Percentiles rank a stretch among this genome's conserved stretches.
phyloP scores from a whole-genome alignment of 2,797 vertebrate genomes.

The Astyanax mexicanus region DNA sequence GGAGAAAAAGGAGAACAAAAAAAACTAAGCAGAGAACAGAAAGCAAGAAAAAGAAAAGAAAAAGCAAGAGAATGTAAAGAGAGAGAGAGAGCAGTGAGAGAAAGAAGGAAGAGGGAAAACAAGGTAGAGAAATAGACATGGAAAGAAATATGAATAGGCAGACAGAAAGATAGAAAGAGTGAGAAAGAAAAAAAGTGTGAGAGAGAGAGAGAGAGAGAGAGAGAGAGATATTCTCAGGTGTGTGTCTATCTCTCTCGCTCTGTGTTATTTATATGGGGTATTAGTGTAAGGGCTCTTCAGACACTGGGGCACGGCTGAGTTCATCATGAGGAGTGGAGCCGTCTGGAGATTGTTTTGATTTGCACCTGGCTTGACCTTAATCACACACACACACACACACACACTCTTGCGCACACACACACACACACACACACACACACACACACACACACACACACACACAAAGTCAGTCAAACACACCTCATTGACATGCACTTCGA shows the following conservation, averaged over 20 bases:
- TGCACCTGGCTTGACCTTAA: slow-evolving; percentile 29
- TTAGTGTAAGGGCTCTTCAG: slow-evolving; percentile 46
- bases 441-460: slow-evolving; percentile 19
- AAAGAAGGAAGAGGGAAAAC: too few species aligned
- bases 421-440: slow-evolving; percentile 33
- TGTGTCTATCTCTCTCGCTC: background rate
- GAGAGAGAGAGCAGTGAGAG: too few species aligned
- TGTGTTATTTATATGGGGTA: slow-evolving; percentile 39
- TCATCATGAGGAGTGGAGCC: slow-evolving; percentile 48
- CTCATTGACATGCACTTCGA: slow-evolving; percentile 46
- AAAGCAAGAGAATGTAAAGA: too few species aligned
- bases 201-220: background rate
- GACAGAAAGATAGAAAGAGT: background rate
- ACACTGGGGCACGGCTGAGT: slow-evolving; percentile 17
- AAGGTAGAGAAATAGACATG: too few species aligned
- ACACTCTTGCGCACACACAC: slow-evolving; percentile 36
- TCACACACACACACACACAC: slow-evolving; percentile 38
- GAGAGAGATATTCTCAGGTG: background rate
- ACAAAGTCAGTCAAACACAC: background rate
- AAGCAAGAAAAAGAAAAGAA: too few species aligned
- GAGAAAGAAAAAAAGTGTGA: too few species aligned
- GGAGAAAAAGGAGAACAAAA: too few species aligned
- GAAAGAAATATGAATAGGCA: background rate
- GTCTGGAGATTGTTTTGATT: slow-evolving; percentile 49
- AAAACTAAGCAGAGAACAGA: too few species aligned